Percentiles rank a stretch among this genome's conserved stretches.
Evolutionary conservation across 1,140 invertebrate species (phyloP).

Genomic region (Bombus soroeensis): DNA sequence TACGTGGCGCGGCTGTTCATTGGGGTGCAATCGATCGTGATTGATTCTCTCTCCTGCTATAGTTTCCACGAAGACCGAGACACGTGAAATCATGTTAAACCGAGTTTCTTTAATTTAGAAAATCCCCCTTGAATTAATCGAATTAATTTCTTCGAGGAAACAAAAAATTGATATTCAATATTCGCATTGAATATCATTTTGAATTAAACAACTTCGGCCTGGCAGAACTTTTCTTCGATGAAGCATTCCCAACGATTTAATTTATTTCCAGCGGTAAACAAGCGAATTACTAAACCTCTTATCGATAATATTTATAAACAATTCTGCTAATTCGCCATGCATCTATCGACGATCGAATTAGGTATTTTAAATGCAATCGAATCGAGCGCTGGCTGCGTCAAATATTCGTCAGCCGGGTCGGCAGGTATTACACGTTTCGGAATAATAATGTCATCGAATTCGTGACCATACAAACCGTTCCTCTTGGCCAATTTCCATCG

Average conservation of each 20-base stretch:
- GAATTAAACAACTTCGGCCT: too few relatives aligned
- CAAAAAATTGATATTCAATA: too few relatives aligned
- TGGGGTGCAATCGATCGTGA: conserved; percentile 16
- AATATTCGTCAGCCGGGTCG: conserved; percentile 69
- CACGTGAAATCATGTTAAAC: neutral
- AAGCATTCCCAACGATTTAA: neutral
- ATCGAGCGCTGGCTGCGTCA: conserved; percentile 64
- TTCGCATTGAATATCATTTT: too few relatives aligned
- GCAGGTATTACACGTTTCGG: conserved; percentile 64
- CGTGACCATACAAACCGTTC: conserved; percentile 44
- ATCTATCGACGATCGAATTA: conserved; percentile 58
- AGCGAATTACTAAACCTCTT: neutral
- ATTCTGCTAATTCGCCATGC: neutral
- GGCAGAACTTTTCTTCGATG: neutral
- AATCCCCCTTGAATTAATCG: neutral
- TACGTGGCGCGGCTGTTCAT: conserved; percentile 1
- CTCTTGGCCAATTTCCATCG: conserved; percentile 53
- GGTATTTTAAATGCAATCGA: conserved; percentile 74
- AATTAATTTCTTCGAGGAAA: too few relatives aligned
- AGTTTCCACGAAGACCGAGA: conserved; percentile 1
- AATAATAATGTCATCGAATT: conserved; percentile 72
- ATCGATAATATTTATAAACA: conserved; percentile 7
- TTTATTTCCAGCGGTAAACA: conserved; percentile 3
- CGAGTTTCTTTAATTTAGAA: neutral
- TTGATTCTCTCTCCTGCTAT: neutral